Percentiles rank a stretch among this genome's conserved stretches.
Evolutionary conservation across 2,113 vertebrate genomes (phyloP).

Genomic region (Psittacula cyanocephala): DNA sequence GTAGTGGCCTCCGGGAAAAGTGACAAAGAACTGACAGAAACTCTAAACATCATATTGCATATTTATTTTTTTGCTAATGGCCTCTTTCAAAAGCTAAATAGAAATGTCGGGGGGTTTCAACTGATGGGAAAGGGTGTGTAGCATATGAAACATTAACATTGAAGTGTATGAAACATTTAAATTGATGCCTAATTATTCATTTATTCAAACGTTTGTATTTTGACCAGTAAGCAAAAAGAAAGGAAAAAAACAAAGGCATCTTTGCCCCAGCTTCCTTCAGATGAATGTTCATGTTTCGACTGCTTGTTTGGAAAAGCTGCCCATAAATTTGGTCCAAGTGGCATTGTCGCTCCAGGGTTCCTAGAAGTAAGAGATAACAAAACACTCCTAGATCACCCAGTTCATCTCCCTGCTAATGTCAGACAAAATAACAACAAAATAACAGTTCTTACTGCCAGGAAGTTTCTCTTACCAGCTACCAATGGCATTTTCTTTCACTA

Average conservation of each 20-base stretch:
- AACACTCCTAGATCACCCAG: constrained; percentile 47
- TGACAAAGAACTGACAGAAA: neutral
- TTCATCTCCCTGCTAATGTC: constrained; percentile 56
- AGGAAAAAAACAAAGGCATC: neutral
- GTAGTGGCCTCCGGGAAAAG: neutral
- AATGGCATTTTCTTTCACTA: neutral
- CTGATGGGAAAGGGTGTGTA: neutral
- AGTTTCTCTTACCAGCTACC: constrained; percentile 25
- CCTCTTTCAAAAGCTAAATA: neutral
- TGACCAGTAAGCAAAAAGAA: neutral
- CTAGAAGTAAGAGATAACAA: constrained; percentile 69
- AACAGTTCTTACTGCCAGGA: constrained; percentile 49
- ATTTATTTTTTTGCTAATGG: neutral
- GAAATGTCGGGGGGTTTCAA: fast-evolving
- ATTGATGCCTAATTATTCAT: neutral
- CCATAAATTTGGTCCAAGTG: constrained; percentile 34
- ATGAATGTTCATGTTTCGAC: neutral
- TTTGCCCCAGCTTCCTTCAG: neutral
- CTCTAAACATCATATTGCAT: neutral
- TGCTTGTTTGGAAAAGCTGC: constrained; percentile 57
- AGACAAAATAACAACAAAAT: constrained; percentile 68
- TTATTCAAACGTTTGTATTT: neutral
- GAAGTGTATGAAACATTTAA: neutral
- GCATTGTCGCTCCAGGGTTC: constrained; percentile 56
- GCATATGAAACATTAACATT: neutral